Evolutionary conservation across 2,888 invertebrate genomes (phyloP), one percentile per base, ranked within the genome.

Genomic region (Ormyrus pomaceus): DNA sequence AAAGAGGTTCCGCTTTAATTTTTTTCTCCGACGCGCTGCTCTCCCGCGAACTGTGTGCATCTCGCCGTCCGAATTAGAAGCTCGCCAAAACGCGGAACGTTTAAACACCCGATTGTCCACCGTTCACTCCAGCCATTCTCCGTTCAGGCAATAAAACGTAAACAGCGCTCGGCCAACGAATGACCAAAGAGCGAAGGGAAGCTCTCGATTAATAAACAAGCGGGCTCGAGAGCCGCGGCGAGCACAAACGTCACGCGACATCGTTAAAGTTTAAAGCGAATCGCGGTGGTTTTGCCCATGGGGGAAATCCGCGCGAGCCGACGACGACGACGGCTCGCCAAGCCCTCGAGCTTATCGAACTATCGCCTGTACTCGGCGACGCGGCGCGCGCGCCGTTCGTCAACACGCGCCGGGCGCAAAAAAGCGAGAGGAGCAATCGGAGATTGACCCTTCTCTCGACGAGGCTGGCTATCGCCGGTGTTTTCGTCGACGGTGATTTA

Each of bases 201-300:
- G 34, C 34, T 34, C 45, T 61, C 62, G n/a, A 64, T 6, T 34
- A 68, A 53, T 53, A 34, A 68, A 68, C 19, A 34, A 34, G 10
- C 5, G 4, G 46, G 5, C 19, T 6, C 61, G 45, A 1, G 7
- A n/a, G n/a, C 3, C n/a, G n/a, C 61, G 10, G 13, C 10, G 46
- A 62, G 51, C 34, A 11, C 5, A 19, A 51, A 58, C 34, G 51
- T 2, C 34, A 34, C n/a, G 8, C 74, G 11, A 61, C 68, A 34
- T 59, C 10, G 58, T 75, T 46, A 64, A 75, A 71, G n/a, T 70
- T 65, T 71, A 58, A 79, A 79, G 75, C 65, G 76, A 72, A 76
- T 53, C 53, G 72, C 8, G 66, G 19, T 19, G 51, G 45, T 46
- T 56, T 55, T 77, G 68, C 61, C 68, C 76, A 72, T 66, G 56